Percentiles rank a stretch among this genome's conserved stretches.
Evolutionary conservation across 2,113 vertebrate genomes (phyloP).

Genomic region (Arizona elegans): DNA sequence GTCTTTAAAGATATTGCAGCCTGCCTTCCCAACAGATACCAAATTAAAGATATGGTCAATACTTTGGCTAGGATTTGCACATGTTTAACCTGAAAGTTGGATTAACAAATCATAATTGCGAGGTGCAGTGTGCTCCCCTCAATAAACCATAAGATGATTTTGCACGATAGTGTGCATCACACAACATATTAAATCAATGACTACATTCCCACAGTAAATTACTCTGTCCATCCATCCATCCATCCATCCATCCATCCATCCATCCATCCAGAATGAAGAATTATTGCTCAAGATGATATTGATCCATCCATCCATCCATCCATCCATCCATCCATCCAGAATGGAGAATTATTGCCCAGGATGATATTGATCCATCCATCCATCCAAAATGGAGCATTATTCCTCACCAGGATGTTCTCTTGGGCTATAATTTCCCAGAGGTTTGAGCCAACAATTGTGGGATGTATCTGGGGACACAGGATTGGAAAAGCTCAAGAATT

Average conservation of each 20-base stretch:
- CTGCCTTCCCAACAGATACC: not conserved
- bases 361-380: not conserved
- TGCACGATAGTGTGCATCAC: not conserved
- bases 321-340: not conserved
- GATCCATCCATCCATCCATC: not conserved
- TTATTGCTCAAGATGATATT: not conserved
- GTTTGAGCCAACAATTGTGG: not conserved
- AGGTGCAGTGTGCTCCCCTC: not conserved
- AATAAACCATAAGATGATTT: not conserved
- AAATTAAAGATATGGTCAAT: not conserved
- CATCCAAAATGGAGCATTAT: not conserved
- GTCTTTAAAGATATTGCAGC: not conserved
- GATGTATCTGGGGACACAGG: not conserved
- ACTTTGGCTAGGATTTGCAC: not conserved
- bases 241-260: not conserved
- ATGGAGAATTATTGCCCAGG: too few relatives aligned
- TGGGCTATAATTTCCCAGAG: not conserved
- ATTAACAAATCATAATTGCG: not conserved
- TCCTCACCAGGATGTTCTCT: not conserved
- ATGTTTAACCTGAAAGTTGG: not conserved
- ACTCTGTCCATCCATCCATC: not conserved
- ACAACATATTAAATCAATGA: not conserved
- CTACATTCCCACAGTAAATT: not conserved
- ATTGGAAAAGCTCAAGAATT: not conserved
- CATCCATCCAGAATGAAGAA: not conserved